phyloP scores from a whole-genome alignment of 2,888 invertebrate species.

The Acleris laterana region DNA sequence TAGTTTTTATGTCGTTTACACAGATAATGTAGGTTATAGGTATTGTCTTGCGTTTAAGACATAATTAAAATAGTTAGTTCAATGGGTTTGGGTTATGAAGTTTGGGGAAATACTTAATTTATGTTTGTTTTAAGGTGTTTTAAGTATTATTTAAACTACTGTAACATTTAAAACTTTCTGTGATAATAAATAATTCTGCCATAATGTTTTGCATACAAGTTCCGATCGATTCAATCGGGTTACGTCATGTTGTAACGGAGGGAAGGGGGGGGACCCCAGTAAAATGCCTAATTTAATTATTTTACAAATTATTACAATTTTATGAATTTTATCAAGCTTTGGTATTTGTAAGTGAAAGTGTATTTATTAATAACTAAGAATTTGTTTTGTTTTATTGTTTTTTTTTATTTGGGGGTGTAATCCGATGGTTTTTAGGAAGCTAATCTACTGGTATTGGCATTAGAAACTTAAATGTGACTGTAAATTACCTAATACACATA shows the following conservation, averaged over 20 bases:
- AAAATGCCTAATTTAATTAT: slow-evolving; percentile 25
- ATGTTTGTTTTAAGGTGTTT: slow-evolving; percentile 41
- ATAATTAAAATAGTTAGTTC: slow-evolving; percentile 28
- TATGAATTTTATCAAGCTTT: slow-evolving; percentile 20
- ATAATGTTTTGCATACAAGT: slow-evolving; percentile 43
- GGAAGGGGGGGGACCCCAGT: slow-evolving; percentile 36
- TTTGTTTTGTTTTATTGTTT: slow-evolving; percentile 4
- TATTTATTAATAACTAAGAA: slow-evolving; percentile 18
- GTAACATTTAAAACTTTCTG: slow-evolving; percentile 55
- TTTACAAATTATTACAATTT: slow-evolving; percentile 25
- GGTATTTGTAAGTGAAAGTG: slow-evolving; percentile 14
- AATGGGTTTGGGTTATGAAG: slow-evolving; percentile 30
- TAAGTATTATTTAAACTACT: slow-evolving; percentile 47
- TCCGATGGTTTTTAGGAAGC: no score
- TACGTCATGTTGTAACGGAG: slow-evolving; percentile 8
- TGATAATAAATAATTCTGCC: slow-evolving; percentile 65
- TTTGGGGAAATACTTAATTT: slow-evolving; percentile 39
- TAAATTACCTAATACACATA: no score
- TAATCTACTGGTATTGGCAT: no score
- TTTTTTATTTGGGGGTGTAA: background rate
- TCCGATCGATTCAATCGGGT: slow-evolving; percentile 25
- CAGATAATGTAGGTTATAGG: no score
- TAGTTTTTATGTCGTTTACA: slow-evolving; percentile 23
- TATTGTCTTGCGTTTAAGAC: slow-evolving; percentile 7
- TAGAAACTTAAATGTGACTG: no score